phyloP scores from a whole-genome alignment of 1,140 invertebrate genomes.

The Varroa destructor region DNA sequence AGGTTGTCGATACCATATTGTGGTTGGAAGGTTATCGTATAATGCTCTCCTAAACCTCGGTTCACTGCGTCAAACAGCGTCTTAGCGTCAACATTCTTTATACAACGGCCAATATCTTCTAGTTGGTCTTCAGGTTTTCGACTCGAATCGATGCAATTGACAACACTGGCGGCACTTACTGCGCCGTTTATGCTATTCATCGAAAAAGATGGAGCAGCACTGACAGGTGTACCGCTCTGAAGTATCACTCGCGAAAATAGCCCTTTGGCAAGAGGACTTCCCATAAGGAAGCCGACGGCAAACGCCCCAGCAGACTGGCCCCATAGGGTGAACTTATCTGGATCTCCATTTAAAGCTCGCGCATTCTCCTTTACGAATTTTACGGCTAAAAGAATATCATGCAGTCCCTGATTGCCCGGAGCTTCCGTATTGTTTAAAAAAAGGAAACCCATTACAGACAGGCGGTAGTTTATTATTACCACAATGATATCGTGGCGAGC shows the following conservation, averaged over 20 bases:
- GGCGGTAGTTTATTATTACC: conserved; percentile 72
- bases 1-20: conserved; percentile 15
- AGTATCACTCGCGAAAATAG: conserved; percentile 20
- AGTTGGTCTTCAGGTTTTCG: conserved; percentile 3
- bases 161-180: conserved; percentile 3
- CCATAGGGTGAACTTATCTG: conserved; percentile 22
- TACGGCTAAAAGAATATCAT: neutral
- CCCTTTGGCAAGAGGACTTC: conserved; percentile 19
- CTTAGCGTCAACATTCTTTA: neutral
- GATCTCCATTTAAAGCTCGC: conserved; percentile 40
- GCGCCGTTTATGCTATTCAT: conserved; percentile 11
- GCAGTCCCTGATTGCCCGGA: conserved; percentile 45
- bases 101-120: conserved; percentile 1
- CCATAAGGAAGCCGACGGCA: conserved; percentile 10
- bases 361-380: conserved; percentile 25
- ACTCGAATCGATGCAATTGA: neutral
- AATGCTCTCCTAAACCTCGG: neutral
- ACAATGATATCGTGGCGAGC: conserved; percentile 53
- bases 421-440: conserved; percentile 11
- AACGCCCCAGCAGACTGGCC: conserved; percentile 16
- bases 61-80: conserved; percentile 20
- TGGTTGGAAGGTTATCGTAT: conserved; percentile 20
- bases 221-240: conserved; percentile 1
- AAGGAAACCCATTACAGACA: conserved; percentile 58
- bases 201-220: neutral